These are phyloP conservation scores for Drosophila melanica DNA, from an alignment of 1,140 invertebrate species.

Conservation along the genomic window DNA sequence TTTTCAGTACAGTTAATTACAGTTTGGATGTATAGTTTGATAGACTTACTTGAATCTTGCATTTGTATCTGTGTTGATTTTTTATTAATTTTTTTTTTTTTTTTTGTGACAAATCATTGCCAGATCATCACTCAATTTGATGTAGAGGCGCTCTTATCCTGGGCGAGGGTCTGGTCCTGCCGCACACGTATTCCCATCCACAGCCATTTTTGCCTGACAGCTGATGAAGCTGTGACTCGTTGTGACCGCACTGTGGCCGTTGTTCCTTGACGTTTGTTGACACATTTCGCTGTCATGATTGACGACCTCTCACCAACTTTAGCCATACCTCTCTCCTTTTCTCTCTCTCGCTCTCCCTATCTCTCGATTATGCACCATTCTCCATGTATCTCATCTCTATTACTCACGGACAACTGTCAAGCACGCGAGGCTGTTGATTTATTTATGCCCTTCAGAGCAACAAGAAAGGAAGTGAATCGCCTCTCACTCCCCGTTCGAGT, in stretches of 20 bases:
- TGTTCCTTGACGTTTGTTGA: constrained; percentile 71
- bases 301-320: constrained; percentile 52
- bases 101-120: constrained; percentile 72
- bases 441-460: constrained; percentile 61
- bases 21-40: not conserved
- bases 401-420: constrained; percentile 58
- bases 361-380: constrained; percentile 17
- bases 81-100: constrained; percentile 3
- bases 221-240: constrained; percentile 64
- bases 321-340: constrained; percentile 13
- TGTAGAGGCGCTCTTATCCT: constrained; percentile 61
- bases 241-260: constrained; percentile 52
- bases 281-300: constrained; percentile 80
- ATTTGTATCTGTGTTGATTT: constrained; percentile 3
- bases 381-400: constrained; percentile 33
- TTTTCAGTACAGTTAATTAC: constrained; percentile 9
- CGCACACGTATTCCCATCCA: not conserved
- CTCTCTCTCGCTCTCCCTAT: not conserved
- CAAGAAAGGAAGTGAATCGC: constrained; percentile 62
- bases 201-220: constrained; percentile 49
- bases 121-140: constrained; percentile 74
- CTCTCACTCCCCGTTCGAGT: constrained; percentile 12
- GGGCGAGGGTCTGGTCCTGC: constrained; percentile 12
- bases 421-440: constrained; percentile 76
- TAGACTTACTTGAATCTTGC: constrained; percentile 1